Conservation (phyloP, 2,797 vertebrate species). For the Danio choprae region DNA sequence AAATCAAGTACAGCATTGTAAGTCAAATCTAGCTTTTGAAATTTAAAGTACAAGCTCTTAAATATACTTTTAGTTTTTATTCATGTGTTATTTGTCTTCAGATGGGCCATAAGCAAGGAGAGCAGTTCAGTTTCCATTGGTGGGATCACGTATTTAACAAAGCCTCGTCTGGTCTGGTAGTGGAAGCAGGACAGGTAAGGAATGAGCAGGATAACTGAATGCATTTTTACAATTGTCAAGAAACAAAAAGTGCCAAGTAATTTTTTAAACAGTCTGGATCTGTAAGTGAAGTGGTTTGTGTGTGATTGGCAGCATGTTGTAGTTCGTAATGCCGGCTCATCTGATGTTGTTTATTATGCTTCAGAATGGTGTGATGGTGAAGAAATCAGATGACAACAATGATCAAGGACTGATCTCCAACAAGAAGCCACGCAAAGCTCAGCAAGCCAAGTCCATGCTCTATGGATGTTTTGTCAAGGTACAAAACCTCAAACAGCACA, state of each 20-base stretch:
- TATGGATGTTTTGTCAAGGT: conserved; percentile 95
- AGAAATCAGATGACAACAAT: conserved; percentile 64
- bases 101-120: conserved; percentile 87
- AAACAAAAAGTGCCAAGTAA: no score
- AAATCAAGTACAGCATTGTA: not conserved
- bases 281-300: not conserved
- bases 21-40: not conserved
- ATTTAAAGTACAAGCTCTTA: not conserved
- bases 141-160: conserved; percentile 96
- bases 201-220: not conserved
- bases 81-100: conserved; percentile 54
- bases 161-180: conserved; percentile 85
- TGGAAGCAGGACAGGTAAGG: conserved; percentile 81
- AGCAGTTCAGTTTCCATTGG: conserved; percentile 94
- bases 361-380: conserved; percentile 83
- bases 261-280: no score
- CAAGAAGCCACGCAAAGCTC: conserved; percentile 80
- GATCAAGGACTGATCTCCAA: conserved; percentile 75
- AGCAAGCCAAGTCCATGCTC: conserved; percentile 69
- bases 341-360: conserved; percentile 18
- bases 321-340: not conserved
- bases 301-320: not conserved
- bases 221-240: not conserved
- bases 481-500: conserved; percentile 15
- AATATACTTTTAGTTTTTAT: not conserved